These are phyloP conservation scores for Hydropotes inermis DNA, from an alignment of 2,113 vertebrate genomes.

Conservation along the genomic window DNA sequence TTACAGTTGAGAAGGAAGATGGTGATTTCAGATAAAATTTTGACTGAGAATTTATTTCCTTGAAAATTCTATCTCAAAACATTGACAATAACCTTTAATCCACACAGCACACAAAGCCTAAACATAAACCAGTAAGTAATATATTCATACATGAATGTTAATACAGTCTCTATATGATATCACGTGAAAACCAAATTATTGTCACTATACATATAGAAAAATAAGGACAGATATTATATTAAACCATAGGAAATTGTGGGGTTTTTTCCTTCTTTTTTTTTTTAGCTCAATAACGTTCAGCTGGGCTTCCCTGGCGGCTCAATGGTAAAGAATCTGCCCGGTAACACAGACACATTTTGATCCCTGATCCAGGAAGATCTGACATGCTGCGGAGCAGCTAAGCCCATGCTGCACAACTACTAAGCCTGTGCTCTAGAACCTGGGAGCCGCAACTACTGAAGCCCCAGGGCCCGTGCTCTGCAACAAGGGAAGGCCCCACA, in stretches of 20 bases:
- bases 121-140: background rate
- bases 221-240: background rate
- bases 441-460: background rate
- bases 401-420: background rate
- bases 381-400: background rate
- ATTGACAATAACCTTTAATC: background rate
- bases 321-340: background rate
- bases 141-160: background rate
- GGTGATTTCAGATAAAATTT: background rate
- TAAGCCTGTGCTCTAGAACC: background rate
- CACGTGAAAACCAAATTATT: background rate
- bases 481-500: background rate
- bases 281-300: background rate
- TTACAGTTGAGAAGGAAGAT: background rate
- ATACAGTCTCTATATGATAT: background rate
- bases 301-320: background rate
- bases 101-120: background rate
- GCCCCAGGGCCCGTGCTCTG: background rate
- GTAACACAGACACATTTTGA: background rate
- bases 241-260: background rate
- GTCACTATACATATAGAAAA: background rate
- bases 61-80: background rate
- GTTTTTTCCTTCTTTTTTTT: background rate
- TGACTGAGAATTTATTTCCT: background rate
- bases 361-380: background rate